Percentiles rank a stretch among this genome's conserved stretches.
phyloP scores from a whole-genome alignment of 2,888 invertebrate species.

The Drosophila leonis region DNA sequence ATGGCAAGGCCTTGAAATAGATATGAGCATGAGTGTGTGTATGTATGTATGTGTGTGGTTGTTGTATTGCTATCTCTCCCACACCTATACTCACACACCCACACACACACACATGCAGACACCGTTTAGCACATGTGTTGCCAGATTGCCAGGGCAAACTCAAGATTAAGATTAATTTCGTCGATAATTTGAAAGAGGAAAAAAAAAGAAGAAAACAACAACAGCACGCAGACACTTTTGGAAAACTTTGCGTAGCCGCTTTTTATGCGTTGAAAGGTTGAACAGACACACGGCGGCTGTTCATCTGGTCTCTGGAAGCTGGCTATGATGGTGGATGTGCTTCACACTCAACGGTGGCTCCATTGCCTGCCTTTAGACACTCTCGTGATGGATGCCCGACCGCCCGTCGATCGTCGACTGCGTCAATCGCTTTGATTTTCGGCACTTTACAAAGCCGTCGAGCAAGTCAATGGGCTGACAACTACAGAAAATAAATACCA shows the following conservation, averaged over 20 bases:
- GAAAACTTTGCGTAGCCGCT: slow-evolving; percentile 48
- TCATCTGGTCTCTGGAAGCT: slow-evolving; percentile 17
- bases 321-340: slow-evolving; percentile 2
- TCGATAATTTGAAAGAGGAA: slow-evolving; percentile 63
- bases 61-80: slow-evolving; percentile 15
- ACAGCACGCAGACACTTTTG: slow-evolving; percentile 27
- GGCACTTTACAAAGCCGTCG: slow-evolving; percentile 67
- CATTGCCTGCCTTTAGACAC: slow-evolving; percentile 50
- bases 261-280: slow-evolving; percentile 73
- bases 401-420: slow-evolving; percentile 64
- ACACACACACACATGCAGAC: slow-evolving; percentile 22
- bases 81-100: slow-evolving; percentile 28
- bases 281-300: slow-evolving; percentile 52
- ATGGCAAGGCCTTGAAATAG: slow-evolving; percentile 69
- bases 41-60: neutral
- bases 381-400: slow-evolving; percentile 65
- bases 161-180: slow-evolving; percentile 77
- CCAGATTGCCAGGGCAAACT: slow-evolving; percentile 62
- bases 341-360: slow-evolving; percentile 58
- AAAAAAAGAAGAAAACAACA: slow-evolving; percentile 20
- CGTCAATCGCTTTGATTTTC: slow-evolving; percentile 68
- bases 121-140: slow-evolving; percentile 74
- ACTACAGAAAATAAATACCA: slow-evolving; percentile 32
- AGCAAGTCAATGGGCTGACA: slow-evolving; percentile 53
- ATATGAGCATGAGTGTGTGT: slow-evolving; percentile 25